phyloP scores from a whole-genome alignment of 35 echinoderm and acorn worm species.

The Diadema setosum region DNA sequence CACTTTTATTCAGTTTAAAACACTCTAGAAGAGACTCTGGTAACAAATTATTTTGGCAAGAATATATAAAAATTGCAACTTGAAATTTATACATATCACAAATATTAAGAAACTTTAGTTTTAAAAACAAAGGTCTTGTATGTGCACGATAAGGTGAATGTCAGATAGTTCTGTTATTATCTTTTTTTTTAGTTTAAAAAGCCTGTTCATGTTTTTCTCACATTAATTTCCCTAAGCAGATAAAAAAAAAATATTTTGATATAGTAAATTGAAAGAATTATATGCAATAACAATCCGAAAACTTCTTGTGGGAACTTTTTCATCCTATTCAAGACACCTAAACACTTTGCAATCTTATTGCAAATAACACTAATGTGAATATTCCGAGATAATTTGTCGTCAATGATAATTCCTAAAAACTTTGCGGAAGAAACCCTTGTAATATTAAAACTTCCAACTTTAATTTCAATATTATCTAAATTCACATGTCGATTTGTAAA shows the following conservation, averaged over 20 bases:
- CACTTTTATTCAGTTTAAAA: too few species aligned
- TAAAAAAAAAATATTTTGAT: too few species aligned
- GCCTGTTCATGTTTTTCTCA: not conserved
- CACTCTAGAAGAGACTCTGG: not conserved
- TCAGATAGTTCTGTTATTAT: not conserved
- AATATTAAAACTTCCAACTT: too few species aligned
- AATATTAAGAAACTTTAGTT: not conserved
- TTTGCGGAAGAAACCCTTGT: not conserved
- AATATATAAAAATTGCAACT: not conserved
- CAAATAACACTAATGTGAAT: too few species aligned
- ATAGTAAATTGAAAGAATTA: too few species aligned
- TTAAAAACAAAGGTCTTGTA: not conserved
- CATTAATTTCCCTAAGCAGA: too few species aligned
- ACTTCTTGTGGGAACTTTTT: too few species aligned
- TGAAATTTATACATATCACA: not conserved
- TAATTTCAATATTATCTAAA: too few species aligned
- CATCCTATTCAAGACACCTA: too few species aligned
- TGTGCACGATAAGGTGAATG: not conserved
- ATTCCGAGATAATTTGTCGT: not conserved
- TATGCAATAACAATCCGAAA: too few species aligned
- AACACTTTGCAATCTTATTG: not conserved
- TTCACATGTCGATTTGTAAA: too few species aligned
- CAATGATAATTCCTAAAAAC: not conserved
- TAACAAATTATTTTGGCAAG: not conserved
- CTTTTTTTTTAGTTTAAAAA: not conserved